Evolutionary conservation across 1,140 invertebrate species (phyloP).

Genomic region (Triops cancriformis): DNA sequence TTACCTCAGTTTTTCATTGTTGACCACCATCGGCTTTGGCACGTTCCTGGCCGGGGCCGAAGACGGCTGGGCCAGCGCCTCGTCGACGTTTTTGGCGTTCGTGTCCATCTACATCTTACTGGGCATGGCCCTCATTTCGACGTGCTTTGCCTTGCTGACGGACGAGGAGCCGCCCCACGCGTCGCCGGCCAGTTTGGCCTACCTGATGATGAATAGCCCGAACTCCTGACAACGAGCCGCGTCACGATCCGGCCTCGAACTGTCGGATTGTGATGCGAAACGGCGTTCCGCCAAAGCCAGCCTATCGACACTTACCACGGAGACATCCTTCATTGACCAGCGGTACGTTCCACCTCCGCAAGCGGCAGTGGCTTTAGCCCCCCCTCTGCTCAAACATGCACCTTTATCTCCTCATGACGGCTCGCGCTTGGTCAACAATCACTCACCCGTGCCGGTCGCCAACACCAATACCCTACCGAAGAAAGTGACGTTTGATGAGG

Average conservation of each 20-base stretch:
- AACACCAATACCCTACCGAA: background rate
- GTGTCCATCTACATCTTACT: background rate
- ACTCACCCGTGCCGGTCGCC: background rate
- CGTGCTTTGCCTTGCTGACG: background rate
- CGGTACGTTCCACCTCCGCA: background rate
- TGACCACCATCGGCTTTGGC: background rate
- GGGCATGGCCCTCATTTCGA: background rate
- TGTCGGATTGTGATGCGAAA: background rate
- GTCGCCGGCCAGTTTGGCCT: background rate
- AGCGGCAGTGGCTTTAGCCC: background rate
- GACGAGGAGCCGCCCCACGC: background rate
- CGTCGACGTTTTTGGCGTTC: background rate
- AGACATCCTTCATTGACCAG: constrained; percentile 5
- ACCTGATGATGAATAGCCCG: background rate
- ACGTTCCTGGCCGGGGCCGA: background rate
- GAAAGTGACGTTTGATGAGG: background rate
- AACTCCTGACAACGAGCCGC: background rate
- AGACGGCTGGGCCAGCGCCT: background rate
- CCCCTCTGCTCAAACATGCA: background rate
- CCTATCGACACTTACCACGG: background rate
- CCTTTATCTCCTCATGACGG: background rate
- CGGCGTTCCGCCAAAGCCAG: background rate
- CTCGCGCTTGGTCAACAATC: background rate
- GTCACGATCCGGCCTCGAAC: background rate
- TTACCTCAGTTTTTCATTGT: background rate